Evolutionary conservation across 1,140 invertebrate genomes (phyloP), one percentile per base, ranked within the genome.

Genomic region (Eulimnadia texana): DNA sequence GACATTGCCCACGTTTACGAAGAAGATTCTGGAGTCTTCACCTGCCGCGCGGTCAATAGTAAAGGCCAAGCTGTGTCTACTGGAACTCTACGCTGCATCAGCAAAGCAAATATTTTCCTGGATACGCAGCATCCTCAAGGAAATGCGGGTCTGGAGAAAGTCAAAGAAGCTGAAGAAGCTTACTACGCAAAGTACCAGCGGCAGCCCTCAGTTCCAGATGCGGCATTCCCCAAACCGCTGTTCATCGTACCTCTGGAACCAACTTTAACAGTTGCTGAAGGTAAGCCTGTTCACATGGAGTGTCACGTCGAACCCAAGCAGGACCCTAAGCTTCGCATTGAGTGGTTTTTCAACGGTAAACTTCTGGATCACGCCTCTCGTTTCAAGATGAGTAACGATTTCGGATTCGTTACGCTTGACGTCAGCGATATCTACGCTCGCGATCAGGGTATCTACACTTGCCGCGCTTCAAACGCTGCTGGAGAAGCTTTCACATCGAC

Each of bases 321-420:
- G 71, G 96, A 99, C 80, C 95, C 95, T 2, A 87, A 94, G 69
- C 77, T 94, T n/a, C 88, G 84, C 67, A 86, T 93, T 61, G 90
- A 93, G 75, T 93, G 90, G 90, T 93, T 89, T 72, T 90, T 93
- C 68, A 93, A 94, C 70, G 90, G 90, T 42, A 91, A 92, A 75
- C 76, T 83, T 28, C 72, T 93, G 22, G 85, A 88, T 66, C 85
- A 89, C 70, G 89, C 85, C 29, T 84, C 88, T 3, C 76, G 89
- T 59, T 93, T 90, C 70, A 92, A 89, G 71, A 81, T 89, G 72
- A 88, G 85, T 0, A 90, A 81, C 70, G 91, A 96, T 67, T 95
- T 96, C 72, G 92, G 93, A 61, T 93, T 90, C 71, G 89, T 93
- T 1, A 91, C 88, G 3, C 74, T 97, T 52, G 90, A 93, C 71